phyloP scores from a whole-genome alignment of 2,113 vertebrate genomes.

The Ranitomeya variabilis region DNA sequence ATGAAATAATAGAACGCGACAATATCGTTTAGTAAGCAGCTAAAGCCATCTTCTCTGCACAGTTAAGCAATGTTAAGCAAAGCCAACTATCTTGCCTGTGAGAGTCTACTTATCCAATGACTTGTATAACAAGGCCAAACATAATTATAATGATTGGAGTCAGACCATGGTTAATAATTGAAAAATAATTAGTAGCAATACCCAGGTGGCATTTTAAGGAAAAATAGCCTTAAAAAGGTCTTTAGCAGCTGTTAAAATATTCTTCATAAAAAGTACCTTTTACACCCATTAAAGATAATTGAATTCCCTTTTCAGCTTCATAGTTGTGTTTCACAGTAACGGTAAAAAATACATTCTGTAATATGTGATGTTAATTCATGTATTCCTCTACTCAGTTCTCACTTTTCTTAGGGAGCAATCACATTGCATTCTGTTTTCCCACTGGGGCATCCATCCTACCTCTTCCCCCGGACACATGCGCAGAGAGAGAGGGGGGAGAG shows the following conservation, averaged over 20 bases:
- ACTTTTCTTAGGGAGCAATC: neutral
- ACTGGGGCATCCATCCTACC: too few species aligned
- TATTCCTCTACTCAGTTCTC: slow-evolving; percentile 4
- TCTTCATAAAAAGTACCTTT: slow-evolving; percentile 9
- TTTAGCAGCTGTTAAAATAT: slow-evolving; percentile 3
- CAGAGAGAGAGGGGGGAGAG: too few species aligned
- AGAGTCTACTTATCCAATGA: slow-evolving; percentile 3
- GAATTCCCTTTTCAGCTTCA: neutral
- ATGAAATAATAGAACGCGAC: neutral
- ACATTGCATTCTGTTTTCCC: too few species aligned
- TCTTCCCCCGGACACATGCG: too few species aligned
- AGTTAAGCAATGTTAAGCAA: neutral
- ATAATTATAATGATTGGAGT: slow-evolving; percentile 1
- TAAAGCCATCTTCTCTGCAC: neutral
- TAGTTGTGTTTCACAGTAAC: slow-evolving; percentile 11
- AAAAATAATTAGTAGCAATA: neutral
- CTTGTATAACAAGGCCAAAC: slow-evolving; percentile 14
- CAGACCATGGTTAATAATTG: slow-evolving; percentile 1
- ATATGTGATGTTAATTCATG: neutral
- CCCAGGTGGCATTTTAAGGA: neutral
- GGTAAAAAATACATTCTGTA: neutral
- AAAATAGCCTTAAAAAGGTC: slow-evolving; percentile 5
- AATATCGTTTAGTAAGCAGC: neutral
- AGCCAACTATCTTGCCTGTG: neutral
- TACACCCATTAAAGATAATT: slow-evolving; percentile 1